Conservation (phyloP, 2,113 vertebrate species). For the Callipepla squamata region DNA sequence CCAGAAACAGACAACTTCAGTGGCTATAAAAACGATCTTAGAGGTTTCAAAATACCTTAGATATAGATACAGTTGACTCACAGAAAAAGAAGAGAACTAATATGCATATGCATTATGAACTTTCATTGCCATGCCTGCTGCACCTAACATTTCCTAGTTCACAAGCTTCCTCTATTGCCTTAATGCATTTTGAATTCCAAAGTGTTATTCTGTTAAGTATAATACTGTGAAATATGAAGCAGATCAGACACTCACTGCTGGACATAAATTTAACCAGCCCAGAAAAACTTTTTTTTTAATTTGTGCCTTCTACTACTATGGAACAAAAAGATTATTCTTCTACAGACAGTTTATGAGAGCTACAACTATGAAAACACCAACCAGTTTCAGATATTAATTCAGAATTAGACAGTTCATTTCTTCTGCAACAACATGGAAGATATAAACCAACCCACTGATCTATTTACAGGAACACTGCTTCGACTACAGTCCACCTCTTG, state of each 20-base stretch:
- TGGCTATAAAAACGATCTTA: background rate
- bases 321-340: background rate
- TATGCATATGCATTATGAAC: accelerated
- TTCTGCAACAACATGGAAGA: background rate
- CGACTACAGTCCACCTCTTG: background rate
- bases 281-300: background rate
- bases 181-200: background rate
- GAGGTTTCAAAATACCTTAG: background rate
- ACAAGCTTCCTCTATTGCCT: background rate
- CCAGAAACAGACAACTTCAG: background rate
- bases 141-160: background rate
- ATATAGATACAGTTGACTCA: background rate
- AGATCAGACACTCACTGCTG: background rate
- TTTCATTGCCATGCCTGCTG: background rate
- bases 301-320: background rate
- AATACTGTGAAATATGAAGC: background rate
- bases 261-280: background rate
- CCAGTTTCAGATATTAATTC: background rate
- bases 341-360: background rate
- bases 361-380: background rate
- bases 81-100: background rate
- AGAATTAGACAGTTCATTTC: background rate
- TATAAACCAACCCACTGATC: background rate
- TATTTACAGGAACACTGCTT: background rate
- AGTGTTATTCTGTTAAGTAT: background rate